phyloP scores from a whole-genome alignment of 2,113 vertebrate species.

The Macquaria australasica region DNA sequence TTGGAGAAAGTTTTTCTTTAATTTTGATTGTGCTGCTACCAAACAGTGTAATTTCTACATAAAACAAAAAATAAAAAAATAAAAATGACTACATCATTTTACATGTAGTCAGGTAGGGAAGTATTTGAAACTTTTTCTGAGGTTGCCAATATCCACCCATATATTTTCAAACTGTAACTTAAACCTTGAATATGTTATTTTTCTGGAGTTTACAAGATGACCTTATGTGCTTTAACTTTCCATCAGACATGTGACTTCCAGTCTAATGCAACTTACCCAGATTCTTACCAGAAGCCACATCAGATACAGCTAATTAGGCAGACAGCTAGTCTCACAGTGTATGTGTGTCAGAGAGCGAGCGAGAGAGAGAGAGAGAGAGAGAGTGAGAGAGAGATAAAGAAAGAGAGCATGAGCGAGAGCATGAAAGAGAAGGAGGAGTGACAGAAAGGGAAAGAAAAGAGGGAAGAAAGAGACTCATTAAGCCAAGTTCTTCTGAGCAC shows the following conservation, averaged over 20 bases:
- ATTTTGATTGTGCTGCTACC: neutral
- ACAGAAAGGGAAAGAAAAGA: slow-evolving; percentile 69
- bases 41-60: neutral
- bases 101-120: neutral
- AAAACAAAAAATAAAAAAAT: neutral
- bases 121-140: neutral
- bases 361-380: slow-evolving; percentile 13
- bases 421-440: slow-evolving; percentile 50
- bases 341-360: slow-evolving; percentile 37
- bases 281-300: slow-evolving; percentile 84
- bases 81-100: neutral
- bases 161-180: neutral
- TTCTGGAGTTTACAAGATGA: slow-evolving; percentile 74
- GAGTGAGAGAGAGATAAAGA: slow-evolving; percentile 11
- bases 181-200: slow-evolving; percentile 37
- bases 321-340: slow-evolving; percentile 51
- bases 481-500: slow-evolving; percentile 69
- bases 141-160: neutral
- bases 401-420: slow-evolving; percentile 13
- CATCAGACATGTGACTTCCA: slow-evolving; percentile 86
- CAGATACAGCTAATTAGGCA: slow-evolving; percentile 78
- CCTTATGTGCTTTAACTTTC: slow-evolving; percentile 72
- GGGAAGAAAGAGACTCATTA: slow-evolving; percentile 68
- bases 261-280: slow-evolving; percentile 77
- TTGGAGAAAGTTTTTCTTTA: neutral